Conservation (phyloP, 2,797 vertebrate genomes). For the Cirrhinus mrigala region DNA sequence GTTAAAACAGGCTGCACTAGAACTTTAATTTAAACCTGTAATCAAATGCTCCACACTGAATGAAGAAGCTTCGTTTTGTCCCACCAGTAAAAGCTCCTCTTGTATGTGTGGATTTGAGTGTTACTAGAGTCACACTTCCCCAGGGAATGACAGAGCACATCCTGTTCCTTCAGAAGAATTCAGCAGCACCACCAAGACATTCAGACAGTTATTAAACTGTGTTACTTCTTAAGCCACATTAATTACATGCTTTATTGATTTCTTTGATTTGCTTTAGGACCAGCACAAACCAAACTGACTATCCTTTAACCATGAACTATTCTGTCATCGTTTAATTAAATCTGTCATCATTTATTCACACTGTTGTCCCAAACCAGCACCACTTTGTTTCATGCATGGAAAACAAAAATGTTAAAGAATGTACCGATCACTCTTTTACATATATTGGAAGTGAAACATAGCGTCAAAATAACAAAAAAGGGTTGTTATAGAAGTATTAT, state of each 20-base stretch:
- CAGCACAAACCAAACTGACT: background rate
- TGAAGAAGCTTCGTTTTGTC: background rate
- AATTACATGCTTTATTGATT: background rate
- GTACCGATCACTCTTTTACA: background rate
- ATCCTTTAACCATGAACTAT: background rate
- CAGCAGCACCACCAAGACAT: background rate
- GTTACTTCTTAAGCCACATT: background rate
- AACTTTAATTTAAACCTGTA: too few relatives aligned
- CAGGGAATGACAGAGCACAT: background rate
- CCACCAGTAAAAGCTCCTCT: background rate
- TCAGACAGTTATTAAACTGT: background rate
- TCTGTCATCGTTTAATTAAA: too few relatives aligned
- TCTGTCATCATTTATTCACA: background rate
- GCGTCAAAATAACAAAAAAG: background rate
- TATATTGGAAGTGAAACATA: background rate
- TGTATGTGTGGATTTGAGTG: background rate
- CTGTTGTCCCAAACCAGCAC: background rate
- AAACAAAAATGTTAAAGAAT: background rate
- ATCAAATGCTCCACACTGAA: background rate
- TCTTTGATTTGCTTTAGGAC: background rate
- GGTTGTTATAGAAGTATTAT: too few relatives aligned
- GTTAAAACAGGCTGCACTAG: background rate
- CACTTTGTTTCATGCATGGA: background rate
- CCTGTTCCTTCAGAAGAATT: slow-evolving; percentile 8
- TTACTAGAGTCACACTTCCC: background rate